Conservation (phyloP, 2,888 invertebrate genomes). For the Eudasyphora cyanicolor region DNA sequence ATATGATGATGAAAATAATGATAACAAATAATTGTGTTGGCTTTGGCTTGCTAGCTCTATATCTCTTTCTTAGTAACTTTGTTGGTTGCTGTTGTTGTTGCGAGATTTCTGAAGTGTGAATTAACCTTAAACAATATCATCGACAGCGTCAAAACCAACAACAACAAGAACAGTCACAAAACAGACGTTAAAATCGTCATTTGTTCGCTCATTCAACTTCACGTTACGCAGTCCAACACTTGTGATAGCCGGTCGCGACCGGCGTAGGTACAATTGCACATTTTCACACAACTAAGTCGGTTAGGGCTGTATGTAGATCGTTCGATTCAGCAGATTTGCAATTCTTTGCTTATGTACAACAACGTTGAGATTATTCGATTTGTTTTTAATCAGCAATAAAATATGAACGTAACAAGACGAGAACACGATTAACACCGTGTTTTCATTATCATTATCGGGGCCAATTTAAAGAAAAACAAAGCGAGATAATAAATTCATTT, state of each 20-base stretch:
- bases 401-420: neutral
- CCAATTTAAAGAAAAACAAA: neutral
- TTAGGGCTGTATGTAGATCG: neutral
- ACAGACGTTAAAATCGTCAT: neutral
- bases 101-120: slow-evolving; percentile 54
- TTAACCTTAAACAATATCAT: slow-evolving; percentile 56
- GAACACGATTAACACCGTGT: slow-evolving; percentile 13
- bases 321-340: slow-evolving; percentile 1
- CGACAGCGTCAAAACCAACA: neutral
- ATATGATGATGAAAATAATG: neutral
- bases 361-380: neutral
- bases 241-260: neutral
- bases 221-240: neutral
- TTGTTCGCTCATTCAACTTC: too few species aligned
- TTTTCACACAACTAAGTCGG: too few species aligned
- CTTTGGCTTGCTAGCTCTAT: neutral
- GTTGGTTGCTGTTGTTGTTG: neutral
- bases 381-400: neutral
- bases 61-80: too few species aligned
- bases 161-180: neutral
- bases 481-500: too few species aligned
- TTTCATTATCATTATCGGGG: slow-evolving; percentile 27
- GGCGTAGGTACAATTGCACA: neutral
- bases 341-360: neutral
- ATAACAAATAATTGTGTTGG: slow-evolving; percentile 18